phyloP scores from a whole-genome alignment of 2,888 invertebrate species.

The Nebria salina region DNA sequence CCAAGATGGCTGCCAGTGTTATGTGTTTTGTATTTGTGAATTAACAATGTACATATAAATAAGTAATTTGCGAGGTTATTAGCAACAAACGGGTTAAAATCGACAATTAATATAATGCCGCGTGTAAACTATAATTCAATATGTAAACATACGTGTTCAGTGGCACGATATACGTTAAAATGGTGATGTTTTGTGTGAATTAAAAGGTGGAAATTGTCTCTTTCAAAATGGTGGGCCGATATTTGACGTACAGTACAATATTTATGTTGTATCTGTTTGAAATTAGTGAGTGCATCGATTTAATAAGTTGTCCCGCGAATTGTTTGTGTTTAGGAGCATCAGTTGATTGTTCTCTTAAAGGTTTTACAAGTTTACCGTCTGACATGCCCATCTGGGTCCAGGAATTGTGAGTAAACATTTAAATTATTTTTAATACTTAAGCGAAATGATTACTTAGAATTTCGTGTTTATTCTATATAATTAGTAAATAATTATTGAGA shows the following conservation, averaged over 20 bases:
- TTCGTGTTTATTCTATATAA: conserved; percentile 35
- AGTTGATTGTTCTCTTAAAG: conserved; percentile 79
- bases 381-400: conserved; percentile 80
- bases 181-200: background rate
- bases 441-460: conserved; percentile 23
- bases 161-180: background rate
- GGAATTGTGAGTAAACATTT: conserved; percentile 71
- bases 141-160: background rate
- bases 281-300: conserved; percentile 36
- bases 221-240: conserved; percentile 64
- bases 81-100: background rate
- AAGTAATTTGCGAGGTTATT: background rate
- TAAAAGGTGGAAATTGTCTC: background rate
- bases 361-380: conserved; percentile 74
- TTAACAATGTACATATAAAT: background rate
- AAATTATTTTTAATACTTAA: conserved; percentile 10
- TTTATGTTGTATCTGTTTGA: conserved; percentile 54
- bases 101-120: background rate
- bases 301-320: conserved; percentile 70
- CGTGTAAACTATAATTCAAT: background rate
- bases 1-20: background rate
- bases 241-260: conserved; percentile 55
- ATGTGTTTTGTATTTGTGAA: background rate
- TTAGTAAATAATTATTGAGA: conserved; percentile 31
- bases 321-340: conserved; percentile 79